Evolutionary conservation across 2,888 invertebrate genomes (phyloP).

Genomic region (Limnephilus marmoratus): DNA sequence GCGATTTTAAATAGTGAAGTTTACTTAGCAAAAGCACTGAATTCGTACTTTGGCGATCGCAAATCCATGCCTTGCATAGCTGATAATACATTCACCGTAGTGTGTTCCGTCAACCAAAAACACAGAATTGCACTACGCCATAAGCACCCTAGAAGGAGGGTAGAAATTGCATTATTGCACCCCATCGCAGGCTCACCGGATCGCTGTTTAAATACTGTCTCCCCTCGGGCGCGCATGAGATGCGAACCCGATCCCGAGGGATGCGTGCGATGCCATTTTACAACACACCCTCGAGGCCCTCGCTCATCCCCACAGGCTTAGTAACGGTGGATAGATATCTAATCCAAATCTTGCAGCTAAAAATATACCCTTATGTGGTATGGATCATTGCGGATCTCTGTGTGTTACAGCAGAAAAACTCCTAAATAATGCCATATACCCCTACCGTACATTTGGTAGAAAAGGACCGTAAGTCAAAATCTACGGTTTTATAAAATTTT

Average conservation of each 20-base stretch:
- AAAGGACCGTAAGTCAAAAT: too few species aligned
- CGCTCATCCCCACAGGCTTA: not conserved
- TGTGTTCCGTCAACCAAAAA: not conserved
- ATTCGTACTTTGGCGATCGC: too few species aligned
- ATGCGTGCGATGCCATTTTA: conserved; percentile 29
- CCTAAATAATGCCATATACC: too few species aligned
- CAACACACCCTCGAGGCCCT: not conserved
- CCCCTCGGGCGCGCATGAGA: conserved; percentile 8
- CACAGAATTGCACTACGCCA: not conserved
- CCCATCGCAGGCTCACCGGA: not conserved
- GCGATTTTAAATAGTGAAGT: too few species aligned
- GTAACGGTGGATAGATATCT: not conserved
- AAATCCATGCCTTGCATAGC: too few species aligned
- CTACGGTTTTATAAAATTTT: too few species aligned
- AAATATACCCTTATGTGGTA: not conserved
- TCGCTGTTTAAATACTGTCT: conserved; percentile 15
- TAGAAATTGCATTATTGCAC: conserved; percentile 34
- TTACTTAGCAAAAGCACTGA: too few species aligned
- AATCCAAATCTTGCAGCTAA: not conserved
- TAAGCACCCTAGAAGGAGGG: not conserved
- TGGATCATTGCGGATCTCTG: not conserved
- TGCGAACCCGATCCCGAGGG: not conserved
- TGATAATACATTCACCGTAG: not conserved
- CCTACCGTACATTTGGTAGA: too few species aligned
- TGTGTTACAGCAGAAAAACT: not conserved